Base-by-base conservation (phyloP, 2,113 vertebrate genomes). In the Proterorhinus semilunaris region DNA sequence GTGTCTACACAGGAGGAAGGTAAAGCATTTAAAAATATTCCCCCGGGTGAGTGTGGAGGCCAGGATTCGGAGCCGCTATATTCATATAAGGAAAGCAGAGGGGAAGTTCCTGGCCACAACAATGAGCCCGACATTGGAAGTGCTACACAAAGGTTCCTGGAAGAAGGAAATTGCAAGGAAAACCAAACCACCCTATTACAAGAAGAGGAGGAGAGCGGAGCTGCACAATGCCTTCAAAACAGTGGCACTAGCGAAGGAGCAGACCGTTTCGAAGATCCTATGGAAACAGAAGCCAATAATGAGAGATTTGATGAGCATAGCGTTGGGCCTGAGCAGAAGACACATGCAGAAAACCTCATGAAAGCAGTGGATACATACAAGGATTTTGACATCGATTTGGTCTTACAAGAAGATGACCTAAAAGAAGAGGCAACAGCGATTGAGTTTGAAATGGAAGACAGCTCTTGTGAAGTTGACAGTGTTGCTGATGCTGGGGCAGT, bases 71-170 rank as follows among this genome's bases (percentile, higher is more conserved):
- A 76, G 66, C 54, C 74, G 66, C 66, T 65, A 54, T 72, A 72
- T 63, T 36, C 65, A 4, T 73, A 27, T 57, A 74, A 83, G 79
- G 87, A 83, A 89, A 80, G 47, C 43, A 74, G 68, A 79, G 73
- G 74, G 75, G 78, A 65, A 80, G 66, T 86, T 88, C 83, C 84
- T 82, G 87, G 78, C 59, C 21, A 64, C 74, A 83, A 85, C 85
- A 88, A 83, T 87, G 84, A 78, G 42, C 42, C 66, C 11, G 49
- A 21, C 16, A 46, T 72, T 62, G 81, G 79, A 83, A 86, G 83
- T 68, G 68, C 70, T 77, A 80, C 76, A 79, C 86, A 82, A 78
- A 55, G 77, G 63, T 77, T 85, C 81, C 80, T 80, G 70, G 83
- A 81, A 80, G 78, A 9, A 58, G 75, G 66, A 73, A 71, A 82